phyloP scores from a whole-genome alignment of 2,113 vertebrate genomes.

The Gracilinanus agilis region DNA sequence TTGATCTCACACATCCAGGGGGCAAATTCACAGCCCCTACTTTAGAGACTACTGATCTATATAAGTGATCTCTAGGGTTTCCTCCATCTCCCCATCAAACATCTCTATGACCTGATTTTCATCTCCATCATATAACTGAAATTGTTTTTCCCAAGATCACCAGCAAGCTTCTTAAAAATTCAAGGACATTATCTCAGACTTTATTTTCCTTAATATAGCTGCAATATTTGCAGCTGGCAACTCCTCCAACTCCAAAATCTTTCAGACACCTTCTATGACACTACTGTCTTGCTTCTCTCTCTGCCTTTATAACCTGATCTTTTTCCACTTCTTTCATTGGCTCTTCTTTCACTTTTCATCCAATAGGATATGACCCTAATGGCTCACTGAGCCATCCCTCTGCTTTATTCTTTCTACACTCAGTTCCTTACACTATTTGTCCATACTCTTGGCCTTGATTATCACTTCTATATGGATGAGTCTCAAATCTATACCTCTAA shows the following conservation, averaged over 20 bases:
- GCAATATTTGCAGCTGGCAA: background rate
- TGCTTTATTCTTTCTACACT: background rate
- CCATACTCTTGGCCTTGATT: constrained; percentile 15
- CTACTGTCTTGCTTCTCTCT: background rate
- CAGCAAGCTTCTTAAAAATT: background rate
- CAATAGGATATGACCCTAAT: no score
- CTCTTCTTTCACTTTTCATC: no score
- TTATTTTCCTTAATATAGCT: background rate
- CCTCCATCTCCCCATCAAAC: background rate
- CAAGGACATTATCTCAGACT: no score
- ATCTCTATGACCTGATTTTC: background rate
- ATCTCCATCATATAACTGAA: background rate
- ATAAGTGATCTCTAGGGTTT: background rate
- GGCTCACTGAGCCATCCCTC: background rate
- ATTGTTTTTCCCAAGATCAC: constrained; percentile 11
- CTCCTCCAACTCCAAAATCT: no score
- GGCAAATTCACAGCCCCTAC: background rate
- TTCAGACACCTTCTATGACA: no score
- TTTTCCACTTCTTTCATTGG: background rate
- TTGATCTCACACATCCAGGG: no score
- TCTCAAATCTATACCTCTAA: background rate
- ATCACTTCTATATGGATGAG: background rate
- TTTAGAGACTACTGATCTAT: background rate
- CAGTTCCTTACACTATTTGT: background rate
- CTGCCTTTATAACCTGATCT: background rate